A percentile compares a stretch with the other conserved stretches of the same genome.
phyloP scores from a whole-genome alignment of 2,797 vertebrate species.

The Mycteria americana region DNA sequence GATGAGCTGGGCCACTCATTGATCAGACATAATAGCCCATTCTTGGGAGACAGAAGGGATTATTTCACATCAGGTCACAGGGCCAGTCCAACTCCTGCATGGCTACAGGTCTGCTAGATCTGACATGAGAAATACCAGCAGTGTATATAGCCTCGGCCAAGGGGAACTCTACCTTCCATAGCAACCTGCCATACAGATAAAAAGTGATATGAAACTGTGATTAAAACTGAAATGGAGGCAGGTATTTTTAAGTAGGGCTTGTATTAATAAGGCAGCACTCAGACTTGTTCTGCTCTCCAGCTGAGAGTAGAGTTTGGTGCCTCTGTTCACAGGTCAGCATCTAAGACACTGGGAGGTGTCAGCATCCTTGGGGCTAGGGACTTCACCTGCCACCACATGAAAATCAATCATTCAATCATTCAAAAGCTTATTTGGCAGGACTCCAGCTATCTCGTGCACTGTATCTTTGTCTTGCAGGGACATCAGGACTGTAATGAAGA shows the following conservation, averaged over 20 bases:
- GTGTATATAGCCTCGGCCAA: rapidly evolving
- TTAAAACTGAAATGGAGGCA: background rate
- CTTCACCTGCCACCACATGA: background rate
- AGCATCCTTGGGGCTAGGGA: background rate
- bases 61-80: background rate
- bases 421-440: background rate
- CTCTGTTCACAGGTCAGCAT: background rate
- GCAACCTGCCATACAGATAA: background rate
- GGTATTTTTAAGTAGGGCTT: background rate
- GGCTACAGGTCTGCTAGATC: background rate
- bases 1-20: background rate
- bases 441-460: background rate
- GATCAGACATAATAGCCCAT: background rate
- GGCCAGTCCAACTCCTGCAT: background rate
- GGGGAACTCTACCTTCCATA: background rate
- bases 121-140: background rate
- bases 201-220: background rate
- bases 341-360: background rate
- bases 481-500: background rate
- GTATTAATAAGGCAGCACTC: background rate
- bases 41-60: background rate
- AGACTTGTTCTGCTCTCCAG: background rate
- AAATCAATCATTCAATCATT: background rate
- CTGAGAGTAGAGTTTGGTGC: background rate
- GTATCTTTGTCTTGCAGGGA: background rate